Base-by-base conservation (phyloP, 2,113 vertebrate species). In the Notechis scutatus region DNA sequence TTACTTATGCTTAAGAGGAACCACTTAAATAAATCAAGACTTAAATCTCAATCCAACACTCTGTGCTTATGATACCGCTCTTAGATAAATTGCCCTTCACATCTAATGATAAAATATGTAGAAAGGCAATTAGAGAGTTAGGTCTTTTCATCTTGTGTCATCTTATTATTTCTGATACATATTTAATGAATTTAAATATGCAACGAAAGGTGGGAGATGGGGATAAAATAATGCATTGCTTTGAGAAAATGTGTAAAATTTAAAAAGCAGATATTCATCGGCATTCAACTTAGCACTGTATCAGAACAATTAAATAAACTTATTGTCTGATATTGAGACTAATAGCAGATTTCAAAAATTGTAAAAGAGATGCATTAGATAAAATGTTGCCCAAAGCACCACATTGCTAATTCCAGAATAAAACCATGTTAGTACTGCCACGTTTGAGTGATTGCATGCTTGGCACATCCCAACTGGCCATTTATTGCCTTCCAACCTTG, bases 81-180 rank as follows among this genome's bases (percentile, higher is more conserved):
- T 52, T 91, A 24, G 47, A 81, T 91, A n/a, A 91, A 81, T n/a
- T 54, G 20, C 29, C 52, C 45, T 23, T 74, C 90, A 90, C 61
- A 52, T 90, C 29, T 52, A 34, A 90, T 34, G 61, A 34, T 50
- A 74, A 69, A 50, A n/a, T 90, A 74, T 45, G 59, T 55, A 88
- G 54, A 88, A 54, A 88, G 47, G 20, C 54, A 88, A 88, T 88
- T 88, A 88, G 87, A 88, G 20, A 88, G n/a, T 54, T 56, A 88
- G 54, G n/a, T 39, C 87, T 56, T 88, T 88, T 88, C 87, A 88
- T 88, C 54, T 56, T 88, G 54, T 88, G 54, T 88, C 87, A 88
- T 88, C 54, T 88, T 88, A 88, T 88, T 88, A 55, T 88, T 39
- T 56, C 56, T 55, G 54, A 39, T 88, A 88, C 87, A 88, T 56